Evolutionary conservation across 2,888 invertebrate genomes (phyloP).

Genomic region (Pterostichus niger): DNA sequence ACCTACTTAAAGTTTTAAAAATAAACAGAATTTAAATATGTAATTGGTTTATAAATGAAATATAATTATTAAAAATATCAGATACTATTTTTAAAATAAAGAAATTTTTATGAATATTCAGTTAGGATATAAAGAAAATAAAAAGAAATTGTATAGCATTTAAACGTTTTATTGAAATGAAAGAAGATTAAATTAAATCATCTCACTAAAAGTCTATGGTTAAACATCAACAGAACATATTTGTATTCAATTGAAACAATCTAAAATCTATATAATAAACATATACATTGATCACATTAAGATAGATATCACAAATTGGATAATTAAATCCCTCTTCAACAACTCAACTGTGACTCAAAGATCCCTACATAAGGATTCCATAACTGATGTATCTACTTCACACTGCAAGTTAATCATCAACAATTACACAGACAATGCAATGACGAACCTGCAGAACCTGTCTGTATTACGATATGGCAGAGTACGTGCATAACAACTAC

Average conservation of each 20-base stretch:
- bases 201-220: constrained; percentile 77
- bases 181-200: constrained; percentile 76
- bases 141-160: constrained; percentile 48
- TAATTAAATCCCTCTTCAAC: constrained; percentile 73
- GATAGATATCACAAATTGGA: constrained; percentile 77
- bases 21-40: no score
- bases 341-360: constrained; percentile 73
- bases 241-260: constrained; percentile 76
- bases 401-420: constrained; percentile 41
- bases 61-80: no score
- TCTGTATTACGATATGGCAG: constrained; percentile 54
- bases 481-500: constrained; percentile 40
- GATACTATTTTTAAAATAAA: no score
- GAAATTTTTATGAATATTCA: no score
- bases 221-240: constrained; percentile 77
- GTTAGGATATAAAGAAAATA: background rate
- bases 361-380: constrained; percentile 72
- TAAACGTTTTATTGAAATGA: constrained; percentile 72
- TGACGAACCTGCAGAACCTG: constrained; percentile 22
- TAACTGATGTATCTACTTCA: constrained; percentile 69
- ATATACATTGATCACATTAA: constrained; percentile 77
- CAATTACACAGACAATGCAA: constrained; percentile 19
- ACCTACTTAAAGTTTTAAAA: no score
- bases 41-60: no score
- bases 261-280: constrained; percentile 74